Evolutionary conservation across 2,113 vertebrate species (phyloP).

Genomic region (Malurus elegans): DNA sequence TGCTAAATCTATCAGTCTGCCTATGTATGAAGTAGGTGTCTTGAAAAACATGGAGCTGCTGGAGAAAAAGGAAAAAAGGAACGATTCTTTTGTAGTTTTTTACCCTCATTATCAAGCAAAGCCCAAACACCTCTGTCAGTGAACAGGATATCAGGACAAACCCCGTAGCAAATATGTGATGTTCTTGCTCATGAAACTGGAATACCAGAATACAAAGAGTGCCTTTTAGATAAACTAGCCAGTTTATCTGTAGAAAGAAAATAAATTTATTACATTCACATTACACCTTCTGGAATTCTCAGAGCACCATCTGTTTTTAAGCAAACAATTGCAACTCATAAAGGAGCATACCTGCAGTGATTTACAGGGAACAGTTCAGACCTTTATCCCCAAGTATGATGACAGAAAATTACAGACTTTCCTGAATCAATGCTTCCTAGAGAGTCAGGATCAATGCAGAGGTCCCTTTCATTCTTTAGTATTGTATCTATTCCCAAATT

Average conservation of each 20-base stretch:
- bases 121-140: not conserved
- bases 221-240: not conserved
- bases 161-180: not conserved
- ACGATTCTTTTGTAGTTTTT: not conserved
- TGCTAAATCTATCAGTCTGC: not conserved
- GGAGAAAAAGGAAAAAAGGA: not conserved
- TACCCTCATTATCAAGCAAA: not conserved
- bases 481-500: not conserved
- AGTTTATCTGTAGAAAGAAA: not conserved
- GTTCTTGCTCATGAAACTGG: not conserved
- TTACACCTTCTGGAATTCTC: not conserved
- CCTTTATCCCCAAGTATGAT: not conserved
- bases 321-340: slow-evolving; percentile 11
- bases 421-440: slow-evolving; percentile 1
- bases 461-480: not conserved
- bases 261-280: not conserved
- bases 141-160: not conserved
- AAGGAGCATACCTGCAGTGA: not conserved
- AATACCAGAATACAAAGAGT: not conserved
- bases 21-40: not conserved
- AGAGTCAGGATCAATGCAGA: slow-evolving; percentile 31
- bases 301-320: slow-evolving; percentile 12
- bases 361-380: not conserved
- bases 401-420: not conserved
- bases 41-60: not conserved